Conservation (phyloP, 2,113 vertebrate genomes). For the Hiodon tergisus region DNA sequence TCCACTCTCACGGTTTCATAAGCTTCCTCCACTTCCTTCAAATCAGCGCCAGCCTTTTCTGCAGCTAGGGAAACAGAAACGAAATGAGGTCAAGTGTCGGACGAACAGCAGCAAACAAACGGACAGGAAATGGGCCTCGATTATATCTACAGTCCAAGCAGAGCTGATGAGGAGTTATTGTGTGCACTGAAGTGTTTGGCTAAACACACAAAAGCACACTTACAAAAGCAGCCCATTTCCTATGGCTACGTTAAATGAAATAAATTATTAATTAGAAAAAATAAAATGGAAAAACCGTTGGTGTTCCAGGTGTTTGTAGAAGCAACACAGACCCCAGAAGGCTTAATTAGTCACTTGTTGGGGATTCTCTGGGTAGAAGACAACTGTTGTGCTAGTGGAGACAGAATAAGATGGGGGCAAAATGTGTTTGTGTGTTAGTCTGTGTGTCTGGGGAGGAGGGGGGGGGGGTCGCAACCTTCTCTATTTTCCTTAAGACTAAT, state of each 20-base stretch:
- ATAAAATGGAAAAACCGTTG: no score
- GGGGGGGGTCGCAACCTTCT: neutral
- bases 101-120: neutral
- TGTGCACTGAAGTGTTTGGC: no score
- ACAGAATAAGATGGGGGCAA: slow-evolving; percentile 9
- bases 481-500: neutral
- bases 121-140: neutral
- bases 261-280: no score
- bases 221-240: slow-evolving; percentile 34
- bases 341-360: slow-evolving; percentile 41
- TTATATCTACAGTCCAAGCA: no score
- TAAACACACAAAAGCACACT: neutral
- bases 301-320: slow-evolving; percentile 42
- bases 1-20: slow-evolving; percentile 54
- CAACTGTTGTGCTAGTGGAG: slow-evolving; percentile 34
- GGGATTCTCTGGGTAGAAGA: neutral
- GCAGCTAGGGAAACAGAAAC: slow-evolving; percentile 35
- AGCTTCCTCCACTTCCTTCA: slow-evolving; percentile 57
- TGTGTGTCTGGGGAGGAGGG: no score
- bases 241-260: neutral
- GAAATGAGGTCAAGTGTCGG: neutral
- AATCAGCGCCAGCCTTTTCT: slow-evolving; percentile 46
- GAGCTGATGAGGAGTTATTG: no score
- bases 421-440: neutral
- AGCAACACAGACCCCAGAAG: slow-evolving; percentile 22